phyloP scores from a whole-genome alignment of 2,797 vertebrate species.

The Sebastes goodei region DNA sequence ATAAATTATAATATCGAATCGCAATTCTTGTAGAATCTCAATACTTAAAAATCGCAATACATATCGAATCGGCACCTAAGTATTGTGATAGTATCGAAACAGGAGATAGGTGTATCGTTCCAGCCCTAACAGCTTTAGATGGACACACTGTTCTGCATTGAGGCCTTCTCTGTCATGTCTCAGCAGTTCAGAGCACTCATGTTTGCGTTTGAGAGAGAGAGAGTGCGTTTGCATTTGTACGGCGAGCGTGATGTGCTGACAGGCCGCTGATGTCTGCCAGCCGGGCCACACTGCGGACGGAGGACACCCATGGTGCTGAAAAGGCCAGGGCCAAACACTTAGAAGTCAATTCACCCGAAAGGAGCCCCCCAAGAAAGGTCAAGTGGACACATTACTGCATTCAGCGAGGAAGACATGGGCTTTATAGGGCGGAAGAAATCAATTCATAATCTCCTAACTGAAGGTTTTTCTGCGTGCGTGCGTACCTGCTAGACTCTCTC shows the following conservation, averaged over 20 bases:
- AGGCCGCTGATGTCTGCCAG: conserved; percentile 65
- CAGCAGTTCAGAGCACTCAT: conserved; percentile 9
- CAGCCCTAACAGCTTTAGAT: not conserved
- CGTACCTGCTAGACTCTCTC: conserved; percentile 44
- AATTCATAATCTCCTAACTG: conserved; percentile 82
- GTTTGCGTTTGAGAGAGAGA: conserved; percentile 6
- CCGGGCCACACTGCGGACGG: conserved; percentile 69
- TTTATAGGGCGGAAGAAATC: conserved; percentile 82
- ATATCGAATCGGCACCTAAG: no score
- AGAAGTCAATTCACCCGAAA: conserved; percentile 82
- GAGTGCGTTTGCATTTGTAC: conserved; percentile 26
- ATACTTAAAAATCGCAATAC: no score
- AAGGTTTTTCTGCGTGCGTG: conserved; percentile 70
- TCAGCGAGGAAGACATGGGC: conserved; percentile 71
- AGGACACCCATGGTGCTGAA: conserved; percentile 76
- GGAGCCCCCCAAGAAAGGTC: conserved; percentile 80
- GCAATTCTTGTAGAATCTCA: no score
- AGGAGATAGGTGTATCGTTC: no score
- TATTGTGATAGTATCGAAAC: no score
- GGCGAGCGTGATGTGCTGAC: conserved; percentile 51
- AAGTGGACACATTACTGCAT: conserved; percentile 77
- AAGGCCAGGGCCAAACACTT: conserved; percentile 81
- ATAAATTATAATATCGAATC: no score
- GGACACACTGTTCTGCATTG: not conserved
- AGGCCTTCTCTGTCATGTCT: conserved; percentile 10